A percentile compares a stretch with the other conserved stretches of the same genome.
Evolutionary conservation across 2,113 vertebrate species (phyloP).

Genomic region (Pseudonaja textilis): DNA sequence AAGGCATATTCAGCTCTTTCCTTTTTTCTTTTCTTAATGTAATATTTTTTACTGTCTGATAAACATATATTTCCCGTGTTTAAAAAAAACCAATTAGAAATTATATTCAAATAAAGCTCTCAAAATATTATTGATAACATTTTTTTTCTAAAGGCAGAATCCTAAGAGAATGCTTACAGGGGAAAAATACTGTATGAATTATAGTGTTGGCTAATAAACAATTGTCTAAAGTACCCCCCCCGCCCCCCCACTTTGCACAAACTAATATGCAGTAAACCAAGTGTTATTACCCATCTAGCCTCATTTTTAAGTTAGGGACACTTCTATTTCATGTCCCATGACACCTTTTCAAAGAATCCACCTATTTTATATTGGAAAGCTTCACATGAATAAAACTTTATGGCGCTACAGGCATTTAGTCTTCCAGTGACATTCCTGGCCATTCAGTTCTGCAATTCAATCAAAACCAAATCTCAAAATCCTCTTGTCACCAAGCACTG

Average conservation of each 20-base stretch:
- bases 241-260: not conserved
- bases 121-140: not conserved
- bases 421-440: conserved; percentile 81
- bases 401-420: conserved; percentile 80
- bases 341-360: conserved; percentile 80
- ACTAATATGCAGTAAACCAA: conserved; percentile 69
- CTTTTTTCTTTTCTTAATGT: conserved; percentile 27
- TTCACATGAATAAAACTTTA: conserved; percentile 84
- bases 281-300: conserved; percentile 68
- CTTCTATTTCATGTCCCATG: conserved; percentile 76
- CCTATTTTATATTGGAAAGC: conserved; percentile 83
- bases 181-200: conserved; percentile 21
- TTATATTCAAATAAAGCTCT: conserved; percentile 32
- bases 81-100: conserved; percentile 14
- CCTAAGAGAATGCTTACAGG: not conserved
- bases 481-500: conserved; percentile 80
- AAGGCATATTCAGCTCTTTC: conserved; percentile 55
- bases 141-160: conserved; percentile 36
- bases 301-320: conserved; percentile 69
- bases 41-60: conserved; percentile 51
- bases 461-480: conserved; percentile 86
- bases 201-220: conserved; percentile 53
- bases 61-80: conserved; percentile 49
- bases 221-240: conserved; percentile 41
- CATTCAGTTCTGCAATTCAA: conserved; percentile 84